A percentile compares a stretch with the other conserved stretches of the same genome.
Conservation (phyloP, 1,140 invertebrate genomes). For the Leptinotarsa defecta region DNA sequence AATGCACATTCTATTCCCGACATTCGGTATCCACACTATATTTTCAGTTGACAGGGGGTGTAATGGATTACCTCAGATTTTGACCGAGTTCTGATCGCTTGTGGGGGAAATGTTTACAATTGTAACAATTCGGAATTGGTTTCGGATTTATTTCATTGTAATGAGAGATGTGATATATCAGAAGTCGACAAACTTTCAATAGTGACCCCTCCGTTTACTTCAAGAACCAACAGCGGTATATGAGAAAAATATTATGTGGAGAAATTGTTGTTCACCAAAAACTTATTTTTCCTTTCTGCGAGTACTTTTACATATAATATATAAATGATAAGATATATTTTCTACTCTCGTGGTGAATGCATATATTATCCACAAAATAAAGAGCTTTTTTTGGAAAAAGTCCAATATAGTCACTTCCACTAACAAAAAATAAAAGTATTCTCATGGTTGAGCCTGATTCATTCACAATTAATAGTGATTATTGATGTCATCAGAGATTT, state of each 20-base stretch:
- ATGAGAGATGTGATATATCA: not conserved
- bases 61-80: conserved; percentile 5
- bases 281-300: not conserved
- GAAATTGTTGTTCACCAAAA: not conserved
- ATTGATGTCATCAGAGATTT: too few relatives aligned
- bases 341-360: not conserved
- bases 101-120: conserved; percentile 8
- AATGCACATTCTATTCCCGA: not conserved
- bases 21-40: conserved; percentile 16
- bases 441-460: too few relatives aligned
- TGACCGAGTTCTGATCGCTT: not conserved
- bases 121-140: not conserved
- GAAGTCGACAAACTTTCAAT: too few relatives aligned
- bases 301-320: not conserved
- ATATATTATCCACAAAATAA: too few relatives aligned
- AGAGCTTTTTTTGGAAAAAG: too few relatives aligned
- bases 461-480: too few relatives aligned
- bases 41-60: conserved; percentile 12
- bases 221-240: not conserved
- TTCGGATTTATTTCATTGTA: not conserved
- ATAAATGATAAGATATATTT: not conserved
- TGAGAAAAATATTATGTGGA: not conserved
- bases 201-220: too few relatives aligned
- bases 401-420: too few relatives aligned
- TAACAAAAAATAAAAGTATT: too few relatives aligned